Percentiles rank a stretch among this genome's conserved stretches.
Evolutionary conservation across 2,113 vertebrate species (phyloP).

Genomic region (Suricata suricatta): DNA sequence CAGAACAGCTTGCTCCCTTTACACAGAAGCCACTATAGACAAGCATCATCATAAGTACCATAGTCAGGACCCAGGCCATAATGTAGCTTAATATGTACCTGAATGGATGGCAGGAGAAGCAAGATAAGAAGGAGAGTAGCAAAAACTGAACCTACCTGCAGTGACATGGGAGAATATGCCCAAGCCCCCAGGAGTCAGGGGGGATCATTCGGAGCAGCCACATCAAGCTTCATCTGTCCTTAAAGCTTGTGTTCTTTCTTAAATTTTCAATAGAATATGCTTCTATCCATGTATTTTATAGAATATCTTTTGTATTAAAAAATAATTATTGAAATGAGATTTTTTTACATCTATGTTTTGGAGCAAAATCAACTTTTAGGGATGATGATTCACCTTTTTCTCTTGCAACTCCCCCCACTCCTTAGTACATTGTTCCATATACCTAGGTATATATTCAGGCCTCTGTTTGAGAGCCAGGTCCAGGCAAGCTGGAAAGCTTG

Average conservation of each 20-base stretch:
- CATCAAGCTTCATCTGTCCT: background rate
- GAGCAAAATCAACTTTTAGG: slow-evolving; percentile 19
- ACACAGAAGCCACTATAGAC: background rate
- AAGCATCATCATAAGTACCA: background rate
- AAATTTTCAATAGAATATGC: background rate
- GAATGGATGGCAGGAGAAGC: background rate
- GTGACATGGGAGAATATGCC: background rate
- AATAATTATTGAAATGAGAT: slow-evolving; percentile 4
- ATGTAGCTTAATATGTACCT: background rate
- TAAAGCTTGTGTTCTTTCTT: background rate
- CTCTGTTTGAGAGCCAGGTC: background rate
- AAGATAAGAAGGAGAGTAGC: background rate
- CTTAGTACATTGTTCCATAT: background rate
- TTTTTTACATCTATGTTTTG: background rate
- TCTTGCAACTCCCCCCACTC: background rate
- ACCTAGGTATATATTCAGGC: background rate
- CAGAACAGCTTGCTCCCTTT: background rate
- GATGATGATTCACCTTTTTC: background rate
- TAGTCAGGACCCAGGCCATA: background rate
- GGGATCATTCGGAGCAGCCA: background rate
- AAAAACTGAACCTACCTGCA: background rate
- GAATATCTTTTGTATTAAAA: slow-evolving; percentile 30
- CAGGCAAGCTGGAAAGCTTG: background rate
- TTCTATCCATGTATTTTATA: background rate
- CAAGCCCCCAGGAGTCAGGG: background rate